Conservation (phyloP, 2,888 invertebrate genomes). For the Chouioia cunea region DNA sequence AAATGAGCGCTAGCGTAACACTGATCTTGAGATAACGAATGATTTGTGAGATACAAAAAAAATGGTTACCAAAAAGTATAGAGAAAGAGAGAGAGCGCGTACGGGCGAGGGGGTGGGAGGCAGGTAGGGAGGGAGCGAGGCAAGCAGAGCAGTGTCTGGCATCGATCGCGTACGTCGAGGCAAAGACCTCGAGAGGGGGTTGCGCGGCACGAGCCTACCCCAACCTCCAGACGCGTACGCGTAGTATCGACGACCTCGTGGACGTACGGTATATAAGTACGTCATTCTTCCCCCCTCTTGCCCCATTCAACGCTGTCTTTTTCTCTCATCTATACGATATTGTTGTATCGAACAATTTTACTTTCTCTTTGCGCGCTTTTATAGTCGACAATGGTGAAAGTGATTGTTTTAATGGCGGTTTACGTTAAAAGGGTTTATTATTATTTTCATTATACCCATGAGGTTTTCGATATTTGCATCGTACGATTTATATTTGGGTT, state of each 20-base stretch:
- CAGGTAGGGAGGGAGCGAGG: conserved; percentile 65
- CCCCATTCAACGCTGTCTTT: conserved; percentile 29
- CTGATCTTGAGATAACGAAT: conserved; percentile 32
- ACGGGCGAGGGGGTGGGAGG: conserved; percentile 47
- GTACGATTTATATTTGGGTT: no score
- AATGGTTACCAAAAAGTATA: no score
- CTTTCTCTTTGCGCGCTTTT: neutral
- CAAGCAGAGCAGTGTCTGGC: conserved; percentile 67
- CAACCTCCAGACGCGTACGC: conserved; percentile 63
- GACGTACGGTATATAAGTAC: conserved; percentile 35
- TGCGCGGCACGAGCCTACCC: conserved; percentile 61
- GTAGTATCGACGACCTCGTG: conserved; percentile 65
- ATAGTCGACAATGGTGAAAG: neutral
- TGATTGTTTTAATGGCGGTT: neutral
- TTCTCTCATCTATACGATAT: conserved; percentile 1
- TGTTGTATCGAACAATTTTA: neutral
- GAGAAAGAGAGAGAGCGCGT: conserved; percentile 16
- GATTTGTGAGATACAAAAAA: conserved; percentile 17
- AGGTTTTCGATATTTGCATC: neutral
- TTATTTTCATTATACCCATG: neutral
- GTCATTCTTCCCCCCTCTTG: conserved; percentile 51
- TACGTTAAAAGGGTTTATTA: neutral
- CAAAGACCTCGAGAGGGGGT: conserved; percentile 49
- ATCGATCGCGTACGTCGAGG: conserved; percentile 60
- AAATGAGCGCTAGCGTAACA: neutral